phyloP scores from a whole-genome alignment of 37 sponge, comb jelly and placozoan genomes.

The Amphimedon queenslandica region DNA sequence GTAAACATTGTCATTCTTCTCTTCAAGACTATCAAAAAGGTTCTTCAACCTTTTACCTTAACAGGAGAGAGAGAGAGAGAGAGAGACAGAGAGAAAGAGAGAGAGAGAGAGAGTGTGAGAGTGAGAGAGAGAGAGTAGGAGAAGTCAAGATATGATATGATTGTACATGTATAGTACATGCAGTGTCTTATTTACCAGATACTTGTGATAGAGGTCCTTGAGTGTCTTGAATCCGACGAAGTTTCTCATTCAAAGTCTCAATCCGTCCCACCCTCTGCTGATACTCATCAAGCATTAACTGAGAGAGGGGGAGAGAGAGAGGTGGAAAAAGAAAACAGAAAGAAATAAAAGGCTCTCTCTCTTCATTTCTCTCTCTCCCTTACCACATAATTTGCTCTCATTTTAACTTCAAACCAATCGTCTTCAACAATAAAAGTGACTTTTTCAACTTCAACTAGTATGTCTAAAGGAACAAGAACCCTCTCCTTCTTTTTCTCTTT shows the following conservation, averaged over 20 bases:
- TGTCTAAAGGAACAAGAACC: conserved; percentile 52
- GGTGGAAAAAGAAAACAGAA: neutral
- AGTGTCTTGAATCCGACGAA: conserved; percentile 28
- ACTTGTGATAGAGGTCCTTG: conserved; percentile 9
- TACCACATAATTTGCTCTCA: conserved; percentile 81
- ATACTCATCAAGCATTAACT: conserved; percentile 70
- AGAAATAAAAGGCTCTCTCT: neutral
- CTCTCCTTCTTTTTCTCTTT: neutral
- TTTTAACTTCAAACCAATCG: conserved; percentile 84
- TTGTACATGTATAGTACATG: neutral
- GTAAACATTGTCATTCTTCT: conserved; percentile 65
- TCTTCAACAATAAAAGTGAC: conserved; percentile 64
- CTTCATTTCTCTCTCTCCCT: neutral
- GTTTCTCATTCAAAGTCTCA: conserved; percentile 33
- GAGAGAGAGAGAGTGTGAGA: neutral
- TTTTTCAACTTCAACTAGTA: conserved; percentile 49
- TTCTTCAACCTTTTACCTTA: conserved; percentile 57
- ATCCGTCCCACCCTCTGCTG: conserved; percentile 48
- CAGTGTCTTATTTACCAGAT: conserved; percentile 24
- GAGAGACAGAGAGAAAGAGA: no score
- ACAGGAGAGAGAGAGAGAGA: neutral
- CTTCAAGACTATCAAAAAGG: conserved; percentile 51
- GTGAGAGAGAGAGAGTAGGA: neutral
- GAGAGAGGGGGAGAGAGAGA: neutral
- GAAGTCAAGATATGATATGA: neutral